Evolutionary conservation across 2,797 vertebrate genomes (phyloP).

Genomic region (Cossypha polioptera): DNA sequence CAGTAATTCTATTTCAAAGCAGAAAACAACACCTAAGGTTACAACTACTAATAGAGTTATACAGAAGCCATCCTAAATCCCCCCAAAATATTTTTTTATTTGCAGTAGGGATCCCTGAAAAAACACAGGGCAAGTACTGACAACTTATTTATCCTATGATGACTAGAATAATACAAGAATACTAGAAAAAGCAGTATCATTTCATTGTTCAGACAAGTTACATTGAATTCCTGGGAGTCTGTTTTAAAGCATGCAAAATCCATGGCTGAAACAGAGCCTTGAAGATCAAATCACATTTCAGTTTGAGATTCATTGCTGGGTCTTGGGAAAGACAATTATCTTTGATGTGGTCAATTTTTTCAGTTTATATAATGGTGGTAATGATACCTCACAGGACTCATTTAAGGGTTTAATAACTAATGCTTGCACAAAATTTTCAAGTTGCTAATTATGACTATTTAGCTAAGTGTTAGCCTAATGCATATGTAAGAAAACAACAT

Average conservation of each 20-base stretch:
- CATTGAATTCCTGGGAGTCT: neutral
- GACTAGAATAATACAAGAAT: neutral
- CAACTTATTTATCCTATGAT: neutral
- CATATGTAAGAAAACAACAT: conserved; percentile 16
- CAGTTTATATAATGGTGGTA: neutral
- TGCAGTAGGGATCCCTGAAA: neutral
- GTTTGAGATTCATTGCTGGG: conserved; percentile 16
- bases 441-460: conserved; percentile 49
- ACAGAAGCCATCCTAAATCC: neutral
- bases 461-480: conserved; percentile 31
- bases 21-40: neutral
- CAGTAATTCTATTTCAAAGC: conserved; percentile 31
- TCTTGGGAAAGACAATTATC: conserved; percentile 40
- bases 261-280: neutral
- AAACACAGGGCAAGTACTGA: neutral
- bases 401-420: conserved; percentile 28
- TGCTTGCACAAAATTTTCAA: neutral
- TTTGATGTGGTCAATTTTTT: conserved; percentile 50
- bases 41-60: neutral
- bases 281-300: neutral
- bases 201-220: neutral
- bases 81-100: neutral
- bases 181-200: neutral
- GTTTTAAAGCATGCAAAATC: neutral
- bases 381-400: conserved; percentile 48